Evolutionary conservation across 2,888 invertebrate genomes (phyloP).

Genomic region (Drosophila gaucha): DNA sequence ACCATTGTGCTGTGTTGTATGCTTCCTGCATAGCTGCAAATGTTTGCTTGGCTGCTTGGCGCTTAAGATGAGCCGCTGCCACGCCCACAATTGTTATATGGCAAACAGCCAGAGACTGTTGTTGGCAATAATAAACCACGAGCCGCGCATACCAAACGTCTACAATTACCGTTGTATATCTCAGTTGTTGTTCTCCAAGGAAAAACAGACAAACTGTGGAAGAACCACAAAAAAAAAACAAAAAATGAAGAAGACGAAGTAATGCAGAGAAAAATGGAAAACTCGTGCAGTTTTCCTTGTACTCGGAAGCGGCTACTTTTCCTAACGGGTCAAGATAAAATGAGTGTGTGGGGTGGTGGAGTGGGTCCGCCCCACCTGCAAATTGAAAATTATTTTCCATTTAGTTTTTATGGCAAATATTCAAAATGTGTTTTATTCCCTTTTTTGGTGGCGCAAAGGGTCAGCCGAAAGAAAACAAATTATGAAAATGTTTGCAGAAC

Average conservation of each 20-base stretch:
- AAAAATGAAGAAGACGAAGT: not conserved
- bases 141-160: slow-evolving; percentile 68
- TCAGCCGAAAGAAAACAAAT: slow-evolving; percentile 34
- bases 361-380: slow-evolving; percentile 35
- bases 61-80: slow-evolving; percentile 61
- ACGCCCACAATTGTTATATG: slow-evolving; percentile 47
- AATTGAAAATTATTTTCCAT: slow-evolving; percentile 63
- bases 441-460: slow-evolving; percentile 36
- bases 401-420: slow-evolving; percentile 48
- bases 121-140: slow-evolving; percentile 69
- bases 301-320: slow-evolving; percentile 37
- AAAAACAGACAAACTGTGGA: slow-evolving; percentile 2
- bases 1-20: slow-evolving; percentile 32
- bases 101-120: slow-evolving; percentile 26
- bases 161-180: slow-evolving; percentile 65
- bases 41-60: slow-evolving; percentile 71
- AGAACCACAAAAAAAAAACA: slow-evolving; percentile 9
- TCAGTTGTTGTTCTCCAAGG: slow-evolving; percentile 15
- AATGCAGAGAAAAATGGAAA: slow-evolving; percentile 10
- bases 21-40: slow-evolving; percentile 60
- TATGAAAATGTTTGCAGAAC: slow-evolving; percentile 43
- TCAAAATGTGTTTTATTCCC: slow-evolving; percentile 24
- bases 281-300: slow-evolving; percentile 33
- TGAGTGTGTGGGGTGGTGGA: not conserved
- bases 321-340: slow-evolving; percentile 29